Base-by-base conservation (phyloP, 2,888 invertebrate genomes). In the Ennomos erosarius region DNA sequence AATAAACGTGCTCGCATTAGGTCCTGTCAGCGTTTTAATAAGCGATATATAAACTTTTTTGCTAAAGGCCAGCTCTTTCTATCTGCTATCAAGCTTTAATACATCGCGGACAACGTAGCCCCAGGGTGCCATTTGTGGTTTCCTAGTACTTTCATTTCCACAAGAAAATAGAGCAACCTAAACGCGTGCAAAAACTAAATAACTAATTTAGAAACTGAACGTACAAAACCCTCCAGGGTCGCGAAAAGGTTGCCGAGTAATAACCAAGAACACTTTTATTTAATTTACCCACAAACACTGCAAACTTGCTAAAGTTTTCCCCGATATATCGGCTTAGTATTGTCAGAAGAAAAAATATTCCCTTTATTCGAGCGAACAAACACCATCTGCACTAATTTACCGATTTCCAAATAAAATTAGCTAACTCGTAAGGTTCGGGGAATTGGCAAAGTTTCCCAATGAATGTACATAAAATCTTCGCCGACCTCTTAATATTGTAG, bases 321-420 rank as follows among this genome's bases (percentile, higher is more conserved):
- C 35, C 43, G 48, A 49, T 45, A 53, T 10, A 44, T 53, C 46
- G 10, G 13, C 12, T 38, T 57, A 52, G 48, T 53, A 53, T 48
- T 47, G 39, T 39, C 39, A 39, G 39, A 36, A 44, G 44, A 11
- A 13, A 49, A 59, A 44, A 59, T 59, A 26, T 43, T 11, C 16
- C 33, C 16, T 40, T 40, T 52, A 55, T 51, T 16, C 51, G 48
- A 55, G 38, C 50, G 42, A 60, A 52, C 57, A 55, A 57, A 59
- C 49, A 60, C 54, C 55, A 55, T 60, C 57, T 58, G 59, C 51
- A 33, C 60, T 56, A 64, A 58, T 60, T 57, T 55, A 60, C 54
- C 56, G 56, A 58, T 58, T 61, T 44, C 56, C 55, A 58, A 59
- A 58, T 65, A 68, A 64, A 64, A 62, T 64, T 65, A 65, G 57